Evolutionary conservation across 2,797 vertebrate genomes (phyloP), one percentile per base, ranked within the genome.

Genomic region (Emydoidea blandingii): DNA sequence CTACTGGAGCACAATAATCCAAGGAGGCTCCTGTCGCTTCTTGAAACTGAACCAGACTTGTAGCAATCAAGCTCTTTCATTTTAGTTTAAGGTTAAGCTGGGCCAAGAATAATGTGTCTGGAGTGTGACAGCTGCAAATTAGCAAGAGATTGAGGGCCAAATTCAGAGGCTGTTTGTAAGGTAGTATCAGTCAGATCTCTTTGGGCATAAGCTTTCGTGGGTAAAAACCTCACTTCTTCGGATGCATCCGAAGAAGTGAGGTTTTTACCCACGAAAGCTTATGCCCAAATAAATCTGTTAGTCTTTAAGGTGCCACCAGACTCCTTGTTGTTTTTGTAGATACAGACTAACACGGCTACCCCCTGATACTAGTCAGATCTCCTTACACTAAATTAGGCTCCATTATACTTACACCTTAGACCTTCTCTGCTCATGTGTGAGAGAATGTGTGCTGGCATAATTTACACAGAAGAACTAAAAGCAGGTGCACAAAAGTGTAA

Each of bases 1-100:
- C 87, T 31, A n/a, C 92, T 37, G 81, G 83, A 89, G 88, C 85
- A 79, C 34, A 34, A 78, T 37, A 76, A 79, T 37, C 81, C 62
- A 5, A 52, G 94, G 94, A 87, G 89, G n/a, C 93, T 93, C 96
- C 92, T 8, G 79, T 92, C 12, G 79, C 87, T 90, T 65, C 80
- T 76, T 62, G 93, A 83, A 85, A 93, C 79, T 89, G 85, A 92
- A 95, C 92, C 90, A 92, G 82, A 94, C 95, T 94, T 93, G 85
- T 50, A 93, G 85, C 91, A 94, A 94, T 89, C 94, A 94, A 97
- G 91, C 94, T 72, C 90, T 86, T 96, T 94, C 91, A 89, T 72
- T 83, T 89, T 91, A 93, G 96, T 93, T 92, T 90, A 94, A 96
- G 88, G 96, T 91, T 91, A 94, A 91, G 76, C 74, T 74, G 65